These are phyloP conservation scores for Agonopterix arenella DNA, from an alignment of 2,888 invertebrate genomes.

Conservation along the genomic window DNA sequence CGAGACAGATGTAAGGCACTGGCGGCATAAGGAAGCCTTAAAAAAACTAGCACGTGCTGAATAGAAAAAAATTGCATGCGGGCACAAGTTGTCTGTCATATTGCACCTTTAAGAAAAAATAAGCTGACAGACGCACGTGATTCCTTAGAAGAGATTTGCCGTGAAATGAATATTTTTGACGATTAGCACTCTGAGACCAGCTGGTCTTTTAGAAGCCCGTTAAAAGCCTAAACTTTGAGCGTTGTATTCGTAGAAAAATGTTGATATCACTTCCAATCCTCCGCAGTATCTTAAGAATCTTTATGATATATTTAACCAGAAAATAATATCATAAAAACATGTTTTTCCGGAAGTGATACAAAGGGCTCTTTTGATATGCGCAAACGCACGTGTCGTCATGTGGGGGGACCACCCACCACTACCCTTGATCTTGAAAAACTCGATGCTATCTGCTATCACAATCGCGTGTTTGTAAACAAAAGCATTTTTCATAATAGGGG, in stretches of 20 bases:
- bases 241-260: too few relatives aligned
- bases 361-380: conserved; percentile 6
- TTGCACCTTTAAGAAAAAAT: conserved; percentile 44
- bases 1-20: conserved; percentile 65
- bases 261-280: too few relatives aligned
- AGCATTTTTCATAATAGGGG: conserved; percentile 14
- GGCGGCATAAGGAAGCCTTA: conserved; percentile 54
- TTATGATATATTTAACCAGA: too few relatives aligned
- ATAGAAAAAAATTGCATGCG: conserved; percentile 65
- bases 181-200: conserved; percentile 26
- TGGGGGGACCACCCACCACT: conserved; percentile 13
- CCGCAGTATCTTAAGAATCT: too few relatives aligned
- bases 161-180: conserved; percentile 48
- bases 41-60: conserved; percentile 66
- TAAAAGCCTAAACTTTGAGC: background rate
- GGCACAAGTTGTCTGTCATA: conserved; percentile 66
- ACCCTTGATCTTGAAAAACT: conserved; percentile 5
- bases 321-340: background rate
- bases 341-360: conserved; percentile 15
- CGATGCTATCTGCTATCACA: conserved; percentile 12
- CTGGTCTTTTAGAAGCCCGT: conserved; percentile 20
- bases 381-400: conserved; percentile 14
- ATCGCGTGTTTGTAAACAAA: conserved; percentile 26
- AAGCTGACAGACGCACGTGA: conserved; percentile 36
- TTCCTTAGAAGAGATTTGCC: conserved; percentile 43